Evolutionary conservation across 2,888 invertebrate genomes (phyloP), one percentile per base, ranked within the genome.

Genomic region (Euplexia lucipara): DNA sequence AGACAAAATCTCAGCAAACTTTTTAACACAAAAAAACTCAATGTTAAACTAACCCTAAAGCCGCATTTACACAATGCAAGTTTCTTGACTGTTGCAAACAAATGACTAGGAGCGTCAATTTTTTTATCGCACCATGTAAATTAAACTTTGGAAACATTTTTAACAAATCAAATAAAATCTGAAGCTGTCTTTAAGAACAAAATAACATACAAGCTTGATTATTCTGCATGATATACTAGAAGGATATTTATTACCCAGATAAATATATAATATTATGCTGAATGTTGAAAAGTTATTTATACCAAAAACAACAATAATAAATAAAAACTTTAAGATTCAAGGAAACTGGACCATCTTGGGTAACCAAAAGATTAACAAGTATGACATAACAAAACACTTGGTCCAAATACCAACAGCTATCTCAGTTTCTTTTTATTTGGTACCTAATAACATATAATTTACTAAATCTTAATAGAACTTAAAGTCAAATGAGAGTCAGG

Each of bases 111-210:
- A n/a, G 3, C 5, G 26, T 26, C 26, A 3, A 26, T 26, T 26
- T 26, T 26, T 26, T 26, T 26, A 26, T 26, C 5, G 26, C 26
- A 3, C 26, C 48, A 48, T 30, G 12, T 32, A 48, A 48, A 48
- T 30, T 16, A 47, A 7, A 3, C 30, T 10, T 47, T 5, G 10
- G 26, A 6, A 47, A 14, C 3, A 22, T 16, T n/a, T 34, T 35
- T 14, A 67, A 71, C 12, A 71, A 30, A 62, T 39, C 71, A 26
- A 47, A 39, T 71, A 20, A 35, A 48, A 18, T 34, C 68, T 20
- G 10, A n/a, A n/a, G 16, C 4, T 18, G n/a, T 37, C 32, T 18
- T 30, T 22, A 0, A 52, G 22, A 44, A 52, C 32, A 70, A 44
- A 37, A 48, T 35, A 66, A 39, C 34, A 34, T 7, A 35, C 5